A percentile compares a stretch with the other conserved stretches of the same genome.
Conservation (phyloP, 2,888 invertebrate species). For the Dascillus cervinus region DNA sequence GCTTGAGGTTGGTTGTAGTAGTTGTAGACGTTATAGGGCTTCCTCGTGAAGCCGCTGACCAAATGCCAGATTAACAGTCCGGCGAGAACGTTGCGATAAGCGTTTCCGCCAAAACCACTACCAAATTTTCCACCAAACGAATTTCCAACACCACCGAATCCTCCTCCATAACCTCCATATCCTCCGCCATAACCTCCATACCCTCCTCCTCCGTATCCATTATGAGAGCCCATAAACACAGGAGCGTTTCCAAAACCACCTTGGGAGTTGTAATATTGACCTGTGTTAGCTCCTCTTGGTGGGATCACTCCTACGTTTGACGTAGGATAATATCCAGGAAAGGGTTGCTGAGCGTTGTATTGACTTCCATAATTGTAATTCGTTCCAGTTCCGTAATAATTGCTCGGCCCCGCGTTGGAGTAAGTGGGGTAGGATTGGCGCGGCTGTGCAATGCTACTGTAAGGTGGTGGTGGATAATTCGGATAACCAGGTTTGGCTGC, state of each 20-base stretch:
- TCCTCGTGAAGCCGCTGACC: conserved; percentile 26
- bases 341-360: conserved; percentile 7
- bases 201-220: conserved; percentile 3
- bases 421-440: conserved; percentile 4
- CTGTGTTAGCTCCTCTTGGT: conserved; percentile 5
- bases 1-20: conserved; percentile 33
- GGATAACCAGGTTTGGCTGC: conserved; percentile 6
- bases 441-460: background rate
- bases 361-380: conserved; percentile 13
- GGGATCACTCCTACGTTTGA: conserved; percentile 10
- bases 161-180: conserved; percentile 6
- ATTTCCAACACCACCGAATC: conserved; percentile 11
- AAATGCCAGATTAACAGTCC: conserved; percentile 34
- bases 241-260: conserved; percentile 1
- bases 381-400: conserved; percentile 13
- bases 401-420: conserved; percentile 11
- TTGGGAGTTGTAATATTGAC: conserved; percentile 9
- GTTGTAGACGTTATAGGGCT: conserved; percentile 33
- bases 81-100: conserved; percentile 31
- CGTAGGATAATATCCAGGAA: conserved; percentile 5
- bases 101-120: conserved; percentile 25
- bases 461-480: background rate
- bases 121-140: conserved; percentile 19
- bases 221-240: background rate
- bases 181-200: conserved; percentile 6